These are phyloP conservation scores for Mamestra configurata DNA, from an alignment of 1,140 invertebrate species.

Conservation along the genomic window DNA sequence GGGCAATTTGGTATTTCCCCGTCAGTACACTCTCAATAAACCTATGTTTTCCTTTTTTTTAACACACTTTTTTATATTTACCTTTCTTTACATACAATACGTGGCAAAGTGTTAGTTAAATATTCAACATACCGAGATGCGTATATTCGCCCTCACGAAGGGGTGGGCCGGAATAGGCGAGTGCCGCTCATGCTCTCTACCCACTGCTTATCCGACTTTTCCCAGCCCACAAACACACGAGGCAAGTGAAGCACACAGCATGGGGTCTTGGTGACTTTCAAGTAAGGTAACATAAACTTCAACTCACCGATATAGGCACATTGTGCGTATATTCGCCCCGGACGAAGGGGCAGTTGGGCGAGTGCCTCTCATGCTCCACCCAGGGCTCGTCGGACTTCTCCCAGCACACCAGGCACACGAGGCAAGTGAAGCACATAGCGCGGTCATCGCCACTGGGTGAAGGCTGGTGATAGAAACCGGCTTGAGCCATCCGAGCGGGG, in stretches of 20 bases:
- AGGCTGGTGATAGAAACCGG: slow-evolving; percentile 98
- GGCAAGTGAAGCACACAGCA: slow-evolving; percentile 98
- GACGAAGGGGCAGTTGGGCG: slow-evolving; percentile 97
- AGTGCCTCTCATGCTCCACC: slow-evolving; percentile 98
- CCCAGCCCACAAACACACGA: slow-evolving; percentile 98
- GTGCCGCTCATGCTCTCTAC: slow-evolving; percentile 98
- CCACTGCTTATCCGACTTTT: slow-evolving; percentile 98
- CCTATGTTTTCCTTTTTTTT: too few species aligned
- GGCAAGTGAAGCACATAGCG: slow-evolving; percentile 98
- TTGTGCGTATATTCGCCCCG: slow-evolving; percentile 98
- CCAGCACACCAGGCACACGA: slow-evolving; percentile 97
- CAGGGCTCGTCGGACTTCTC: slow-evolving; percentile 98
- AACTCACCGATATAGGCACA: slow-evolving; percentile 93
- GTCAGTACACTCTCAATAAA: too few species aligned
- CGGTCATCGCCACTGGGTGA: slow-evolving; percentile 96
- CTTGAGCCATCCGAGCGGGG: slow-evolving; percentile 98
- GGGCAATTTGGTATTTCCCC: too few species aligned
- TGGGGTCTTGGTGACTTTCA: slow-evolving; percentile 78
- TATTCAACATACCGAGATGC: slow-evolving; percentile 90
- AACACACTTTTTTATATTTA: too few species aligned
- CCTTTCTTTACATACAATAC: too few species aligned
- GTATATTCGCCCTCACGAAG: slow-evolving; percentile 98
- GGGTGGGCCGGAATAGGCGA: slow-evolving; percentile 97
- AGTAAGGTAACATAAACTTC: not conserved
- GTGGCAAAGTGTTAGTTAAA: too few species aligned